Conservation (phyloP, 1,140 invertebrate species). For the Triops longicaudatus region DNA sequence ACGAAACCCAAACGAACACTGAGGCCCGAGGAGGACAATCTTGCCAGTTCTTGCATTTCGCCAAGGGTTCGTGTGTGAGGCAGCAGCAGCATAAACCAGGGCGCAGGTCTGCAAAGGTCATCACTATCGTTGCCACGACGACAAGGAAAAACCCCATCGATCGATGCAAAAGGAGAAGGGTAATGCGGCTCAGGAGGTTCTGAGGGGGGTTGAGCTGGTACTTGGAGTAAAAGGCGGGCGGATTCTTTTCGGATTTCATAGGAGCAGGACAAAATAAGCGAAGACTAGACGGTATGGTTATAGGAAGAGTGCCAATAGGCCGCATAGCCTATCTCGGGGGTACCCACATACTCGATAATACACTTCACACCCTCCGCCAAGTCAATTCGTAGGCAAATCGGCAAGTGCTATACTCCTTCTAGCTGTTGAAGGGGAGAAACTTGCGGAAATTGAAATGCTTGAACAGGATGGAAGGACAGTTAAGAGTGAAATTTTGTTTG, state of each 20-base stretch:
- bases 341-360: neutral
- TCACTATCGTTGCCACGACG: slow-evolving; percentile 14
- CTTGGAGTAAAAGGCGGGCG: neutral
- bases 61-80: neutral
- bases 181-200: neutral
- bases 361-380: no score
- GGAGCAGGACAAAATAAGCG: neutral
- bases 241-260: neutral
- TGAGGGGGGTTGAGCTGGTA: neutral
- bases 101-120: slow-evolving; percentile 13
- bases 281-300: neutral
- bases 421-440: no score
- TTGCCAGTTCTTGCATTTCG: neutral
- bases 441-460: no score
- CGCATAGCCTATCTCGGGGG: neutral
- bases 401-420: neutral
- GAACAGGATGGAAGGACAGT: no score
- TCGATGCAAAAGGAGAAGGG: slow-evolving; percentile 11
- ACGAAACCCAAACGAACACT: neutral
- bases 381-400: neutral
- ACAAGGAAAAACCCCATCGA: slow-evolving; percentile 14
- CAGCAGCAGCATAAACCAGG: neutral
- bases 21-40: neutral
- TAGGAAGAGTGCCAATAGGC: slow-evolving; percentile 3
- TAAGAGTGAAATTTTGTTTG: no score